phyloP scores from a whole-genome alignment of 2,888 invertebrate genomes.

The Tetragonula carbonaria region DNA sequence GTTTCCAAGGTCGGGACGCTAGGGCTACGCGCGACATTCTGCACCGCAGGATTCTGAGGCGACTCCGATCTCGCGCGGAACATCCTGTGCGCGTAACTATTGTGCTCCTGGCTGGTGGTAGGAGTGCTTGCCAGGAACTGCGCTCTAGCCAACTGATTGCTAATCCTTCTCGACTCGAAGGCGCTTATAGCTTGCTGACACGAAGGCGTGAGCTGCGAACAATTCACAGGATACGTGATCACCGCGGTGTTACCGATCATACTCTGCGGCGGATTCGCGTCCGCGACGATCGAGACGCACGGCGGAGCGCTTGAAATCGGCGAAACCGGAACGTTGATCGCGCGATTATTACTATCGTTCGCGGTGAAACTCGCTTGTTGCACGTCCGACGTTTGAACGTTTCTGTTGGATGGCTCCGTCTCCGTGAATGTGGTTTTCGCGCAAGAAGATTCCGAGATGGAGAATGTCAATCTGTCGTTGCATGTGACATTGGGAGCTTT shows the following conservation, averaged over 20 bases:
- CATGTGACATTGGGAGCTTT: not conserved
- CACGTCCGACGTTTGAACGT: not conserved
- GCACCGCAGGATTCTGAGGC: slow-evolving; percentile 74
- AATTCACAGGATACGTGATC: slow-evolving; percentile 39
- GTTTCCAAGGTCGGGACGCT: slow-evolving; percentile 82
- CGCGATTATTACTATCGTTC: not conserved
- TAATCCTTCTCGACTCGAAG: slow-evolving; percentile 77
- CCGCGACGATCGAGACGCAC: not conserved
- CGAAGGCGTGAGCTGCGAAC: slow-evolving; percentile 37
- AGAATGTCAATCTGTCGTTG: slow-evolving; percentile 11
- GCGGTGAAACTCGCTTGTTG: not conserved
- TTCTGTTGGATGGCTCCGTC: slow-evolving; percentile 1
- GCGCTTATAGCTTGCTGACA: slow-evolving; percentile 65
- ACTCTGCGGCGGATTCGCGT: not conserved
- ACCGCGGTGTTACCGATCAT: not conserved
- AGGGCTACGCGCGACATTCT: slow-evolving; percentile 80
- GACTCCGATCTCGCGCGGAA: slow-evolving; percentile 81
- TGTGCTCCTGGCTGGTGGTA: slow-evolving; percentile 58
- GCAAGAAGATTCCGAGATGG: not conserved
- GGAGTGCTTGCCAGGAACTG: slow-evolving; percentile 78
- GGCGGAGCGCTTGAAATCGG: not conserved
- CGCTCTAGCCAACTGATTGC: slow-evolving; percentile 80
- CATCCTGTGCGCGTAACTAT: slow-evolving; percentile 72
- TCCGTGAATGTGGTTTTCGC: not conserved
- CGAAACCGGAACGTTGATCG: not conserved